Evolutionary conservation across 2,113 vertebrate species (phyloP).

Genomic region (Cheirogaleus medius): DNA sequence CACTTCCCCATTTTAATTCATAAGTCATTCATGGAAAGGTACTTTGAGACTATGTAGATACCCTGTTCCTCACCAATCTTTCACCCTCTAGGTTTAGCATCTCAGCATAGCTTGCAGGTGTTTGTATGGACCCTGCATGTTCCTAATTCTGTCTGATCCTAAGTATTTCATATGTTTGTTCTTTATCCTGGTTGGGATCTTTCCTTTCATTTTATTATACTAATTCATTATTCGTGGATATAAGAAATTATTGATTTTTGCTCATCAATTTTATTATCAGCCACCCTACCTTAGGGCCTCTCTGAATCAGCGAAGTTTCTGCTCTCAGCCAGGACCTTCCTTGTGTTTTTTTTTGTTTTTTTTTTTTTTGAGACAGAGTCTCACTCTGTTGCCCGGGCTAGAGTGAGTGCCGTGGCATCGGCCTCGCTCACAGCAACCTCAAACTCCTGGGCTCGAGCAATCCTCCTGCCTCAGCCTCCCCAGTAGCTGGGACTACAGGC

Average conservation of each 20-base stretch:
- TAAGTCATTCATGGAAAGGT: neutral
- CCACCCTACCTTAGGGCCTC: neutral
- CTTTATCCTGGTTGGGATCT: neutral
- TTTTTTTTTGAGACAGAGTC: too few relatives aligned
- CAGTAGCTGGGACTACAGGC: too few relatives aligned
- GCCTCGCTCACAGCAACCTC: too few relatives aligned
- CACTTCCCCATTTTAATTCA: neutral
- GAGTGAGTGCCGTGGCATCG: too few relatives aligned
- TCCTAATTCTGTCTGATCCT: neutral
- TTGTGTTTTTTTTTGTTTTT: too few relatives aligned
- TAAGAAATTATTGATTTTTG: neutral
- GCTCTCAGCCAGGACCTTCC: neutral
- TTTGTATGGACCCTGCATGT: neutral
- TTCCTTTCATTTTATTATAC: neutral
- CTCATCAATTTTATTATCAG: neutral
- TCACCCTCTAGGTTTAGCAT: neutral
- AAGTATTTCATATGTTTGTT: neutral
- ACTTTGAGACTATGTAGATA: neutral
- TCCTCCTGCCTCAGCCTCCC: too few relatives aligned
- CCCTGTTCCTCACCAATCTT: neutral
- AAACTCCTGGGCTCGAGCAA: too few relatives aligned
- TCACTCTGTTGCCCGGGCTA: too few relatives aligned
- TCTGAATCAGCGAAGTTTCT: neutral
- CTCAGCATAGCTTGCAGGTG: neutral
- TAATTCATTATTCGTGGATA: neutral